Evolutionary conservation across 2,113 vertebrate species (phyloP).

Genomic region (Hippocampus abdominalis): DNA sequence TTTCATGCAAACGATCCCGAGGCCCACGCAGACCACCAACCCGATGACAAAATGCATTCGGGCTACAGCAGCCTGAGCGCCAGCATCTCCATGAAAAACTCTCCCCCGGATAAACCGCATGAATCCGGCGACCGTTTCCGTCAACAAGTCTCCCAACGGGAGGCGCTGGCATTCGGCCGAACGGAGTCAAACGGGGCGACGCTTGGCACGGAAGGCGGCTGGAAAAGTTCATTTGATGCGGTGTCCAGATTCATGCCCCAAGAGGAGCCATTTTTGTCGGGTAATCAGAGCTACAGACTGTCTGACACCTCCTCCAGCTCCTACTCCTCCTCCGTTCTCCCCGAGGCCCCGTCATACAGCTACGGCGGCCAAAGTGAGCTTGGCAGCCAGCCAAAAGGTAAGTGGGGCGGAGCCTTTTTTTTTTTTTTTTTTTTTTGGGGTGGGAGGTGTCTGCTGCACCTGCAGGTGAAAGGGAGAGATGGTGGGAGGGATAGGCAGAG

Average conservation of each 20-base stretch:
- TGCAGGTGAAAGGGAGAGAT: slow-evolving; percentile 35
- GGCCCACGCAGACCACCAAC: slow-evolving; percentile 11
- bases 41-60: slow-evolving; percentile 50
- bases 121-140: slow-evolving; percentile 63
- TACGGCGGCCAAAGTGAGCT: slow-evolving; percentile 35
- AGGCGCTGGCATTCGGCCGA: slow-evolving; percentile 5
- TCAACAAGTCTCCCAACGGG: slow-evolving; percentile 63
- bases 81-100: slow-evolving; percentile 59
- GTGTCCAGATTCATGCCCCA: slow-evolving; percentile 13
- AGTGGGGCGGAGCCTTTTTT: slow-evolving; percentile 36
- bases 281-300: slow-evolving; percentile 11
- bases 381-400: slow-evolving; percentile 14
- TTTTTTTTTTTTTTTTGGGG: slow-evolving; percentile 10
- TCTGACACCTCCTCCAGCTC: slow-evolving; percentile 6
- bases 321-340: slow-evolving; percentile 16
- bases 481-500: slow-evolving; percentile 23
- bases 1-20: slow-evolving; percentile 8
- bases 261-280: not conserved
- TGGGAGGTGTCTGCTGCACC: slow-evolving; percentile 61
- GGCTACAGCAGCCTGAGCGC: slow-evolving; percentile 56
- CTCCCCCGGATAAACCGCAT: not conserved
- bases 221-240: slow-evolving; percentile 39
- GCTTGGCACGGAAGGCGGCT: slow-evolving; percentile 1
- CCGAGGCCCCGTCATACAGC: slow-evolving; percentile 13
- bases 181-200: slow-evolving; percentile 15